Evolutionary conservation across 2,888 invertebrate species (phyloP).

Genomic region (Folsomia manolachei): DNA sequence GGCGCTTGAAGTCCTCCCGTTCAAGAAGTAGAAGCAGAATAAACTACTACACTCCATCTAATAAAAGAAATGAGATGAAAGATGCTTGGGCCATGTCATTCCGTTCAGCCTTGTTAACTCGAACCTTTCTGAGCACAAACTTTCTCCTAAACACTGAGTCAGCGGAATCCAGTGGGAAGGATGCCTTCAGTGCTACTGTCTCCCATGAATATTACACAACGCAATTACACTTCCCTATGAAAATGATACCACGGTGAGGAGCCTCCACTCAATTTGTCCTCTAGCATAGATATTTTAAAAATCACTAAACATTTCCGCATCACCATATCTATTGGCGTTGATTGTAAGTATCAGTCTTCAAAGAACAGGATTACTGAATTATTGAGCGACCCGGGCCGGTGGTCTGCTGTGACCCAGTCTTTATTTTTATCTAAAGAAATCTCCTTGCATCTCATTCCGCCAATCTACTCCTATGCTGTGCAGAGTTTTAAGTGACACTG

Average conservation of each 20-base stretch:
- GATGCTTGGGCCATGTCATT: constrained; percentile 22
- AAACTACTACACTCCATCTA: background rate
- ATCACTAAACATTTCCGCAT: no score
- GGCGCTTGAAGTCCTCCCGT: background rate
- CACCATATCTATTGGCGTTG: no score
- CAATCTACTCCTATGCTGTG: no score
- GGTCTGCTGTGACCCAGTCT: no score
- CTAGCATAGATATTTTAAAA: no score
- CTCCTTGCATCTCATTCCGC: background rate
- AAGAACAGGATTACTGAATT: no score
- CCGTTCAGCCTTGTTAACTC: constrained; percentile 27
- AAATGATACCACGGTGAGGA: background rate
- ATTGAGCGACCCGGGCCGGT: no score
- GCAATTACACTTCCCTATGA: background rate
- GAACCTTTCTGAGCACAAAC: background rate
- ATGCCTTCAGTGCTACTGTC: background rate
- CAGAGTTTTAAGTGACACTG: background rate
- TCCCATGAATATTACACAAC: background rate
- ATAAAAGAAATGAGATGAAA: constrained; percentile 18
- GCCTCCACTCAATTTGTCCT: no score
- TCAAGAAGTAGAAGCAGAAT: background rate
- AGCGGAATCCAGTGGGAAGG: background rate
- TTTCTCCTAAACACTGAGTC: background rate
- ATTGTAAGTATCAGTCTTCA: no score
- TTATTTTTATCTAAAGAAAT: background rate